These are phyloP conservation scores for Tetragonisca angustula DNA, from an alignment of 2,888 invertebrate genomes.

Conservation along the genomic window DNA sequence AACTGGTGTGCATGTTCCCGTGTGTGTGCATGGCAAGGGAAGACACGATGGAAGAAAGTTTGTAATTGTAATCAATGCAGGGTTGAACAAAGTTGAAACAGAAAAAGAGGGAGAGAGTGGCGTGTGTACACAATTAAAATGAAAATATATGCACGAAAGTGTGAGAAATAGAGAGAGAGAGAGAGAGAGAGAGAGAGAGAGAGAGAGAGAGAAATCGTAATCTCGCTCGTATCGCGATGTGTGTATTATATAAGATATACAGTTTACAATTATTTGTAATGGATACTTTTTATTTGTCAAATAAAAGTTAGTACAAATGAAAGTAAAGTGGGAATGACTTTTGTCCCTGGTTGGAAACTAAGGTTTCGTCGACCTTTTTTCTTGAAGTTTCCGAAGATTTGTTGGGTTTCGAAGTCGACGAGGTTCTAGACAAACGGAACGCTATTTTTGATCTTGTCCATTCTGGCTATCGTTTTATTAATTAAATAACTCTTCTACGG, in stretches of 20 bases:
- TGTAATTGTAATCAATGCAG: conserved; percentile 34
- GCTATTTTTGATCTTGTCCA: background rate
- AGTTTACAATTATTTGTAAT: conserved; percentile 82
- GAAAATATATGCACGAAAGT: conserved; percentile 39
- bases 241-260: conserved; percentile 79
- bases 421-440: background rate
- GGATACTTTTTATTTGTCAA: conserved; percentile 82
- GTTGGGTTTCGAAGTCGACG: background rate
- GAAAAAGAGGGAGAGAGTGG: conserved; percentile 29
- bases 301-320: conserved; percentile 82
- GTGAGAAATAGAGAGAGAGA: conserved; percentile 30
- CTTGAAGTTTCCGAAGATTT: background rate
- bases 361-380: background rate
- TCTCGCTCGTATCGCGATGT: conserved; percentile 72
- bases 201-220: conserved; percentile 55
- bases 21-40: conserved; percentile 29
- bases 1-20: conserved; percentile 22
- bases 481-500: background rate
- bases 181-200: conserved; percentile 51
- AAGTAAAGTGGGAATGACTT: conserved; percentile 4
- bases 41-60: conserved; percentile 19
- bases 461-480: background rate
- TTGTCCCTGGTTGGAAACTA: background rate
- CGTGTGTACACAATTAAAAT: conserved; percentile 32
- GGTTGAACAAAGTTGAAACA: conserved; percentile 37